Base-by-base conservation (phyloP, 2,797 vertebrate species). In the Hemitrygon akajei region DNA sequence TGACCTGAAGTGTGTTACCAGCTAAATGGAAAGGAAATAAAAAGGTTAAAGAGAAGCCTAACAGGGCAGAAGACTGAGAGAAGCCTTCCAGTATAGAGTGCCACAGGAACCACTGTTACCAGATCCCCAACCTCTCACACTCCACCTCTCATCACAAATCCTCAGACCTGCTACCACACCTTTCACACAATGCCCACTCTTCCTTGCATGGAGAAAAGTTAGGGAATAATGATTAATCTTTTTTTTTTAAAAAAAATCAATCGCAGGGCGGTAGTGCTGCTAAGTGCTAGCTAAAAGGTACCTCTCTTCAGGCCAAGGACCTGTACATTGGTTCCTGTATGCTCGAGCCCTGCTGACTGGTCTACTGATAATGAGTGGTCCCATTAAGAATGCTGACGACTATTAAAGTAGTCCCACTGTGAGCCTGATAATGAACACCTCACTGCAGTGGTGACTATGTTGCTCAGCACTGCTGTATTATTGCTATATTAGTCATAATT, bases 401-500 rank as follows among this genome's bases (percentile, higher is more conserved):
- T 22, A 37, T 69, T 18, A n/a, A 89, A 89, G 69, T 34, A 66
- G 7, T n/a, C 2, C 60, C 60, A 66, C 20, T 34, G 86, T 66
- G 86, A 20, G 60, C 16, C 63, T n/a, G 6, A n/a, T 89, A 89
- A 66, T 89, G 60, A 89, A n/a, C n/a, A 66, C 58, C 84, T 87
- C 60, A 34, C 14, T 63, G 84, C 84, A 87, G 58, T 34, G 84
- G 2, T 63, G 60, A 34, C 58, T 30, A 66, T 63, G 69, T 69
- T 89, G 60, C 86, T 89, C 60, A 89, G 60, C 86, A 89, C 69
- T 66, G 66, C 22, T 16, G 18, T 34, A 60, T 69, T 89, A 66
- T 69, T 89, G 60, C 86, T 69, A 37, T 37, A 69, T 89, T 89
- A 69, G 60, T 89, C 86, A 89, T 89, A 89, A 89, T 89, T 69